phyloP scores from a whole-genome alignment of 2,113 vertebrate genomes.

The Thalassoma bifasciatum region DNA sequence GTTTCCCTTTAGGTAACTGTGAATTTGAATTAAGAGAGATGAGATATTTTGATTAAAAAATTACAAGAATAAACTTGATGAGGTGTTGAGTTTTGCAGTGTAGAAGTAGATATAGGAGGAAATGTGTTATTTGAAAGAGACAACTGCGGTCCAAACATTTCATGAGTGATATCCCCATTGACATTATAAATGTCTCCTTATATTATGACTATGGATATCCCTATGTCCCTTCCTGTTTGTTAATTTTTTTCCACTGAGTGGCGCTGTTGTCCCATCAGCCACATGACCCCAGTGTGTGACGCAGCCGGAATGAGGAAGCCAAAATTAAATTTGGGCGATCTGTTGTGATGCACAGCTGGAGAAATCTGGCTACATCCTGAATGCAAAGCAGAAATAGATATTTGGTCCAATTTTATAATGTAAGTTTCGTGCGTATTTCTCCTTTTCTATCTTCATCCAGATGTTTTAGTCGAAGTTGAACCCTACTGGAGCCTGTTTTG shows the following conservation, averaged over 20 bases:
- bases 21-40: no score
- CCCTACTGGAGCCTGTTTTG: neutral
- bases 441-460: neutral
- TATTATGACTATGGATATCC: no score
- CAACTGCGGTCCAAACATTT: no score
- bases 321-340: neutral
- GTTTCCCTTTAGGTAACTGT: no score
- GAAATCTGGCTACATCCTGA: neutral
- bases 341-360: neutral
- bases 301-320: slow-evolving; percentile 55
- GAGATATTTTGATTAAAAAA: no score
- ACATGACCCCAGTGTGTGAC: neutral
- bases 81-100: no score
- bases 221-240: accelerated
- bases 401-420: accelerated
- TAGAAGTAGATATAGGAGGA: no score
- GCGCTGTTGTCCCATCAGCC: slow-evolving; percentile 6
- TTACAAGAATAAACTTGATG: no score
- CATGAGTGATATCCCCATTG: no score
- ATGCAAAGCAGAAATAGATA: neutral
- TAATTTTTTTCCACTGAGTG: slow-evolving; percentile 46
- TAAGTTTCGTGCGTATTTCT: neutral
- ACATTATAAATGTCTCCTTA: no score
- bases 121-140: no score
- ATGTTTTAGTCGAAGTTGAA: neutral